Evolutionary conservation across 2,797 vertebrate genomes (phyloP).

Genomic region (Tauraco hartlaubi): DNA sequence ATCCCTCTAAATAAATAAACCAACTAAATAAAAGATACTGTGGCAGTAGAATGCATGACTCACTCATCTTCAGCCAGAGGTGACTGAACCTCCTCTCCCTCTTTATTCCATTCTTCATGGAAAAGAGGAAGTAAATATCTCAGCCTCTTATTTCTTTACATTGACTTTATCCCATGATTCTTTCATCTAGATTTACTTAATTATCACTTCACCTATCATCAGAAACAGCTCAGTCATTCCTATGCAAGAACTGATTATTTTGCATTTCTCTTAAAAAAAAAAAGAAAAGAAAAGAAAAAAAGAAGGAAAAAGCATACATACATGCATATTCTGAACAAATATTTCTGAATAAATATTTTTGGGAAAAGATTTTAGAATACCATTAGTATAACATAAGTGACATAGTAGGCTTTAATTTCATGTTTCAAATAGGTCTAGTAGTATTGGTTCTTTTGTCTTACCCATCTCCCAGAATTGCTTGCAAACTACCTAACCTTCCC

Average conservation of each 20-base stretch:
- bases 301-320: neutral
- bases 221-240: neutral
- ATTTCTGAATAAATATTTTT: neutral
- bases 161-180: neutral
- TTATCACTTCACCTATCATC: neutral
- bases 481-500: neutral
- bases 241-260: neutral
- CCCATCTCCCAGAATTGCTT: neutral
- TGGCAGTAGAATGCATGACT: neutral
- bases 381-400: neutral
- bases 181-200: neutral
- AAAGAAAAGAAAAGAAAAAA: rapidly evolving
- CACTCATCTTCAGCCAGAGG: neutral
- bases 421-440: neutral
- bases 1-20: neutral
- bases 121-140: neutral
- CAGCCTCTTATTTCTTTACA: neutral
- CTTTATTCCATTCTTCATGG: neutral
- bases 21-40: neutral
- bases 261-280: neutral
- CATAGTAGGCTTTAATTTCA: neutral
- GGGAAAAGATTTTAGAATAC: neutral
- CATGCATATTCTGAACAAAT: neutral
- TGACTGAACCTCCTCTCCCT: neutral
- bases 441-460: neutral